Base-by-base conservation (phyloP, 23 tunicate species). In the Trididemnum nubilum region DNA sequence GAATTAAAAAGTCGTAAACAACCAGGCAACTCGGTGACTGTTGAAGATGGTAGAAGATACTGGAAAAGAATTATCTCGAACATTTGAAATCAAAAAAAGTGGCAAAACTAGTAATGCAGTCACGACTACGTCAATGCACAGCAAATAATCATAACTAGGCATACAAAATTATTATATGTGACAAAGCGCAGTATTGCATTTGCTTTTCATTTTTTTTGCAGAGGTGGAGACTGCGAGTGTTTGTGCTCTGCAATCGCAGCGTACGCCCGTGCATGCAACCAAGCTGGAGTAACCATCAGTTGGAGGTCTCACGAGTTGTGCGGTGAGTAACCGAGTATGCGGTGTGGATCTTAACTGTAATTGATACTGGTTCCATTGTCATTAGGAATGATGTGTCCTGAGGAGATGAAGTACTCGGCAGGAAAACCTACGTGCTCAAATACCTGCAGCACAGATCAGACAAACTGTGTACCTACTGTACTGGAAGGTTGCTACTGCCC, bases 181-280 rank as follows among this genome's bases (percentile, higher is more conserved):
- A n/a, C n/a, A n/a, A n/a, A n/a, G n/a, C n/a, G n/a, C n/a, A n/a
- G n/a, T n/a, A n/a, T n/a, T n/a, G n/a, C n/a, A n/a, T n/a, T n/a
- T n/a, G n/a, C n/a, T n/a, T n/a, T n/a, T n/a, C 9, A 44, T 44
- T 9, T 44, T 44, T 44, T 44, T 44, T 44, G 12, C 15, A 84
- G 97, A 36, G 97, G 97, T 27, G 97, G 97, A 15, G 97, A 91
- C 74, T 91, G 97, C 51, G 97, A 91, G 50, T 91, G 97, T 86
- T 65, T 77, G 67, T 91, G 97, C 76, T 81, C 90, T 15, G 97
- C 97, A 1, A 72, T 91, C 31, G 83, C 83, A 18, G 97, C 97
- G 12, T 91, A 91, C 75, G 80, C 81, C 1, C 61, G 87, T 52
- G 97, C 78, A 36, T 91, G 97, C 31, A 81, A 65, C 35, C 80